Evolutionary conservation across 2,888 invertebrate genomes (phyloP).

Genomic region (Drosophila planitibia): DNA sequence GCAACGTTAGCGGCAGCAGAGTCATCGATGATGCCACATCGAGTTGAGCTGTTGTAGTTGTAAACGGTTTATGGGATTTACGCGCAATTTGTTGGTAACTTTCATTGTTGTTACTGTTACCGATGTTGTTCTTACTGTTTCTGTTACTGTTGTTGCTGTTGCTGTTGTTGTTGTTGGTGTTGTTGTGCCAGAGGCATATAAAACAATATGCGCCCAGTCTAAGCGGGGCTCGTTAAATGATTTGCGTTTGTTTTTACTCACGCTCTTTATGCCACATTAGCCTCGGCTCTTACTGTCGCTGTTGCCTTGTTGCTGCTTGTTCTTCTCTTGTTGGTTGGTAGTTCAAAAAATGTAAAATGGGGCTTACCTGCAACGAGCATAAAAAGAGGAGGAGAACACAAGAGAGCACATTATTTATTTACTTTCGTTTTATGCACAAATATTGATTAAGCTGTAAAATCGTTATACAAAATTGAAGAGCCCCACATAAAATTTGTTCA

Average conservation of each 20-base stretch:
- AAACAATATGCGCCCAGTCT: conserved; percentile 78
- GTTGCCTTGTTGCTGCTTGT: conserved; percentile 3
- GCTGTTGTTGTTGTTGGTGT: conserved; percentile 17
- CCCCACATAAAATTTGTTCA: conserved; percentile 42
- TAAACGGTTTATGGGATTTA: conserved; percentile 83
- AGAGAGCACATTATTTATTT: conserved; percentile 48
- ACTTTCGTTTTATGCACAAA: conserved; percentile 71
- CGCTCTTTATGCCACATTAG: conserved; percentile 72
- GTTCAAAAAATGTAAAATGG: conserved; percentile 67
- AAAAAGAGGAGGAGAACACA: conserved; percentile 44
- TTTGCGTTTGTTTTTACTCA: conserved; percentile 73
- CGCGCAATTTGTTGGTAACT: conserved; percentile 81
- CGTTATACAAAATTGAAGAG: conserved; percentile 35
- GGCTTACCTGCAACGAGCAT: conserved; percentile 78
- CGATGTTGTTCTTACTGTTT: conserved; percentile 10
- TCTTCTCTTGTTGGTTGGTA: conserved; percentile 40
- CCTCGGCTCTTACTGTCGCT: conserved; percentile 37
- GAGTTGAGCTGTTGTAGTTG: conserved; percentile 77
- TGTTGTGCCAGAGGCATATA: conserved; percentile 61
- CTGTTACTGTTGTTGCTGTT: conserved; percentile 10
- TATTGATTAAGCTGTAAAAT: conserved; percentile 78
- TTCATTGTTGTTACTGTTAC: conserved; percentile 62
- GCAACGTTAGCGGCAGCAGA: conserved; percentile 38
- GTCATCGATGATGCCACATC: conserved; percentile 65
- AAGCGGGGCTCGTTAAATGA: conserved; percentile 80